phyloP scores from a whole-genome alignment of 2,113 vertebrate species.

The Colossoma macropomum region DNA sequence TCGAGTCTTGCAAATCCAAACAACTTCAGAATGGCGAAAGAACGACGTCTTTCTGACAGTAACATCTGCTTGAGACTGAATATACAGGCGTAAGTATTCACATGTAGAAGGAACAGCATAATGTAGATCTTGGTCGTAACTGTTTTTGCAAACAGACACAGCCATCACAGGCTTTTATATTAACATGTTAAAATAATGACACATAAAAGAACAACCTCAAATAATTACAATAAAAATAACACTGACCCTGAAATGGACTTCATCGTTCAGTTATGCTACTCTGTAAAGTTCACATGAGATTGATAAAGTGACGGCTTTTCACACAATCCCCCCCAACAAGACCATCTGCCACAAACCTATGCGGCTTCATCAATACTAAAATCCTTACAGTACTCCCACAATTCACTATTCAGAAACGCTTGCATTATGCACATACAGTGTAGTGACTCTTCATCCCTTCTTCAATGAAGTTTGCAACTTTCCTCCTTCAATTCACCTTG shows the following conservation, averaged over 20 bases:
- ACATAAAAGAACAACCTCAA: slow-evolving; percentile 52
- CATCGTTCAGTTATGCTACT: slow-evolving; percentile 38
- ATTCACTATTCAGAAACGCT: background rate
- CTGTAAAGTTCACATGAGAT: slow-evolving; percentile 56
- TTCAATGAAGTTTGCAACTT: background rate
- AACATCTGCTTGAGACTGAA: slow-evolving; percentile 5
- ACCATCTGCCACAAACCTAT: background rate
- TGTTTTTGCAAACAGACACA: slow-evolving; percentile 27
- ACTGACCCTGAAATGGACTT: slow-evolving; percentile 58
- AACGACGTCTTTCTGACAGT: background rate
- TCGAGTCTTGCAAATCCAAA: background rate
- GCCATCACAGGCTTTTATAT: slow-evolving; percentile 58
- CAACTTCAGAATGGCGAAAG: slow-evolving; percentile 25
- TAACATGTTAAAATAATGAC: slow-evolving; percentile 56
- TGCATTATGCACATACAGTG: slow-evolving; percentile 20
- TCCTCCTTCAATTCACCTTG: background rate
- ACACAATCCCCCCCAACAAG: slow-evolving; percentile 56
- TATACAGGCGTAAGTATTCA: slow-evolving; percentile 25
- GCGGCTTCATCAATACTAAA: slow-evolving; percentile 36
- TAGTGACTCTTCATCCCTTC: background rate
- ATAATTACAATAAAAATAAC: slow-evolving; percentile 55
- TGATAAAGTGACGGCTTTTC: slow-evolving; percentile 61
- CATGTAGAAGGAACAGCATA: slow-evolving; percentile 55
- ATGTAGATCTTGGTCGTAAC: slow-evolving; percentile 23
- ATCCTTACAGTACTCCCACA: slow-evolving; percentile 1